A percentile compares a stretch with the other conserved stretches of the same genome.
phyloP scores from a whole-genome alignment of 2,797 vertebrate genomes.

The Acanthurus leucopareius region DNA sequence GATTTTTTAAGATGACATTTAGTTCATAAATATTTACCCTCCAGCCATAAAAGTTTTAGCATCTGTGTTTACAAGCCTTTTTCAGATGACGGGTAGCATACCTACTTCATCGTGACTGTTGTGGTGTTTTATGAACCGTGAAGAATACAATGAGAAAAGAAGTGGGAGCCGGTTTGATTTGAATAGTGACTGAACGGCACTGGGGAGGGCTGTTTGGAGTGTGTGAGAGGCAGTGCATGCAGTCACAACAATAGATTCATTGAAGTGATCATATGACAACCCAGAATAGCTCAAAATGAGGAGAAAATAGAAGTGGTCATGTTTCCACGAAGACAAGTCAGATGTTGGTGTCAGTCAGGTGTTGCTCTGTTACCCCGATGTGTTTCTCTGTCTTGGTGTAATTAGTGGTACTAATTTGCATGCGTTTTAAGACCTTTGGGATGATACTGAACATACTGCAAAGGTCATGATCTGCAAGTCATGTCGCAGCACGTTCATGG shows the following conservation, averaged over 20 bases:
- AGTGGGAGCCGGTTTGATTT: slow-evolving; percentile 26
- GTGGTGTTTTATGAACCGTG: slow-evolving; percentile 19
- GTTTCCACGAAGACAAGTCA: slow-evolving; percentile 7
- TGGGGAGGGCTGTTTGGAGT: slow-evolving; percentile 24
- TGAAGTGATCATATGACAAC: slow-evolving; percentile 65
- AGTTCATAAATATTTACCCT: slow-evolving; percentile 74
- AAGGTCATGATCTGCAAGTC: slow-evolving; percentile 66
- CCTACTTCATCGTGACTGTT: slow-evolving; percentile 15
- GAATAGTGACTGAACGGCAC: slow-evolving; percentile 1
- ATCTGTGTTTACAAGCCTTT: slow-evolving; percentile 52
- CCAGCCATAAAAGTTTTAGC: slow-evolving; percentile 73
- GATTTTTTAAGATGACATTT: slow-evolving; percentile 69
- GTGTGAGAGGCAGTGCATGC: slow-evolving; percentile 27
- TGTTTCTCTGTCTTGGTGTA: slow-evolving; percentile 12
- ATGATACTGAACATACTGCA: slow-evolving; percentile 41
- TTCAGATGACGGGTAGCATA: slow-evolving; percentile 16
- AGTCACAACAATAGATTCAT: slow-evolving; percentile 64
- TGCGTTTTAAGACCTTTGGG: slow-evolving; percentile 37
- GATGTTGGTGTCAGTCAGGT: slow-evolving; percentile 4
- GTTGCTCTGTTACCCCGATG: slow-evolving; percentile 1
- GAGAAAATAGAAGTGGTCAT: slow-evolving; percentile 44
- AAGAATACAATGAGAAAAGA: slow-evolving; percentile 24
- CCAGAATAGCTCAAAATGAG: slow-evolving; percentile 72
- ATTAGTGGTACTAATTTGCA: slow-evolving; percentile 46
- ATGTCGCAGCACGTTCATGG: slow-evolving; percentile 33